Conservation (phyloP, 2,797 vertebrate genomes). For the Chelon auratus region DNA sequence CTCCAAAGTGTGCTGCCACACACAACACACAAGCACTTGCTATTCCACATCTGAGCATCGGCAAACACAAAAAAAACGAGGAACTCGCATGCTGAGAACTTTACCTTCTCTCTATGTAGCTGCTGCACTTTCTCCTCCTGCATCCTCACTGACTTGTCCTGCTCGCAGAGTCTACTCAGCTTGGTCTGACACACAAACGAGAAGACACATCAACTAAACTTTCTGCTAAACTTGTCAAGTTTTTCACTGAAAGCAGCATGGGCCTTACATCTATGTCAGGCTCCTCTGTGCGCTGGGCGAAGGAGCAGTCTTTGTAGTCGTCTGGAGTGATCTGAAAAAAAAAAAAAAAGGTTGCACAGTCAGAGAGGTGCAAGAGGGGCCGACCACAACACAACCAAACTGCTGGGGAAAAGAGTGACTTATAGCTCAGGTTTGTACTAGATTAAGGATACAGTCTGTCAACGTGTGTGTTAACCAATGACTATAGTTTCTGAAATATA, state of each 20-base stretch:
- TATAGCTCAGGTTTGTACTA: neutral
- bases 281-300: constrained; percentile 87
- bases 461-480: neutral
- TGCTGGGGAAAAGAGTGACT: constrained; percentile 4
- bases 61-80: neutral
- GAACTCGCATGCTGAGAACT: constrained; percentile 4
- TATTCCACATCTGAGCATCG: constrained; percentile 1
- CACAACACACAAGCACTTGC: neutral
- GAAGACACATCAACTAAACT: neutral
- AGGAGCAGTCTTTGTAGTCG: constrained; percentile 85
- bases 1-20: constrained; percentile 93
- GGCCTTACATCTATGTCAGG: constrained; percentile 91
- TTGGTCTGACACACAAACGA: constrained; percentile 85
- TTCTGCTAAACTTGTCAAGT: neutral
- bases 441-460: neutral
- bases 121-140: constrained; percentile 96
- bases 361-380: constrained; percentile 39
- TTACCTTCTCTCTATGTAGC: constrained; percentile 98
- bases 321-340: constrained; percentile 89
- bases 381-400: constrained; percentile 17
- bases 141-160: constrained; percentile 92
- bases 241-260: neutral
- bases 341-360: constrained; percentile 10
- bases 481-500: neutral
- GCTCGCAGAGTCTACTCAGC: constrained; percentile 94